Conservation (phyloP, 2,888 invertebrate genomes). For the Heliconius cydno region DNA sequence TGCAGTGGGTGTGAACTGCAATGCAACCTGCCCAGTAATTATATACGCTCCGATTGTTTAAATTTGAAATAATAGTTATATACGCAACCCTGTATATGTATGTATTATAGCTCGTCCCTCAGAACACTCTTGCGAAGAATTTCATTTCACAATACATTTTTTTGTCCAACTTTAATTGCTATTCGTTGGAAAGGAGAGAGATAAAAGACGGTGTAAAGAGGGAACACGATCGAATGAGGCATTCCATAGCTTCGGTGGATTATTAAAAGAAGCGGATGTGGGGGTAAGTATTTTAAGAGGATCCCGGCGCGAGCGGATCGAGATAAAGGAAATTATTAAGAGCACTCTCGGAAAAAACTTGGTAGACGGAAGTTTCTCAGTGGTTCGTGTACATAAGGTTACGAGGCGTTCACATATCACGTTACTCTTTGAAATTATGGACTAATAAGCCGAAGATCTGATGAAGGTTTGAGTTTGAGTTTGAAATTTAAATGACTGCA, state of each 20-base stretch:
- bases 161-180: conserved; percentile 75
- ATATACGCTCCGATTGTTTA: conserved; percentile 77
- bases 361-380: conserved; percentile 74
- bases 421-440: conserved; percentile 58
- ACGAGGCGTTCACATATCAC: conserved; percentile 65
- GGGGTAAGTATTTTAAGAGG: conserved; percentile 83
- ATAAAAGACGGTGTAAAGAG: conserved; percentile 73
- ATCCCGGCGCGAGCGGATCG: conserved; percentile 77
- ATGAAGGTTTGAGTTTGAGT: conserved; percentile 65
- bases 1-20: conserved; percentile 76
- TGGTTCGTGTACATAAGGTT: conserved; percentile 56
- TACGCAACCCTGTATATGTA: conserved; percentile 44
- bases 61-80: conserved; percentile 68
- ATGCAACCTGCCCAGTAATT: conserved; percentile 68
- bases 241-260: conserved; percentile 77
- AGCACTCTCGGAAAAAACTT: conserved; percentile 72
- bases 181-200: conserved; percentile 69
- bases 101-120: conserved; percentile 44
- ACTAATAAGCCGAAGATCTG: conserved; percentile 70
- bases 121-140: conserved; percentile 71
- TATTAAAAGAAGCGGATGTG: conserved; percentile 83
- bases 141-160: conserved; percentile 66
- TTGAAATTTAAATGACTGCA: conserved; percentile 50
- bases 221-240: conserved; percentile 70
- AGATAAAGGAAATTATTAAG: conserved; percentile 83